Percentiles rank a stretch among this genome's conserved stretches.
Conservation (phyloP, 2,888 invertebrate genomes). For the Leistus spinibarbis region DNA sequence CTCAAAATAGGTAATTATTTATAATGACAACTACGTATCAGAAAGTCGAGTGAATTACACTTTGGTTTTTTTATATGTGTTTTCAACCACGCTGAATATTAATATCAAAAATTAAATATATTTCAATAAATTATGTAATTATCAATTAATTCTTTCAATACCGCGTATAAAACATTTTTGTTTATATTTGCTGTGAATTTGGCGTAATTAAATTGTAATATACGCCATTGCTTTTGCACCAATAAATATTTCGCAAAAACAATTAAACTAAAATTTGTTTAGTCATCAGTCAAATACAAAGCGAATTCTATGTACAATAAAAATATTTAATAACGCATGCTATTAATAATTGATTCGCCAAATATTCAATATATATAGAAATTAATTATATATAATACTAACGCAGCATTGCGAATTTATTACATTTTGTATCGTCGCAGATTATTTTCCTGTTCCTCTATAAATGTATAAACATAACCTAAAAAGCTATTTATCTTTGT, state of each 20-base stretch:
- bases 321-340: conserved; percentile 7
- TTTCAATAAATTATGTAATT: too few relatives aligned
- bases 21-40: too few relatives aligned
- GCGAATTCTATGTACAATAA: conserved; percentile 10
- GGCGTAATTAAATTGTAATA: neutral
- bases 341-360: conserved; percentile 8
- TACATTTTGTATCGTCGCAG: neutral
- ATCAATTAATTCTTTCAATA: too few relatives aligned
- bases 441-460: neutral
- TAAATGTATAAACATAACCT: neutral
- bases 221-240: neutral
- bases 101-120: too few relatives aligned
- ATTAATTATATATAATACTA: neutral
- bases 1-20: too few relatives aligned
- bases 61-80: too few relatives aligned
- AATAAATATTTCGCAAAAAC: conserved; percentile 4
- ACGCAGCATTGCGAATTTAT: neutral
- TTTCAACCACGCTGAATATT: too few relatives aligned
- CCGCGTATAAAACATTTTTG: too few relatives aligned
- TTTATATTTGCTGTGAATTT: neutral
- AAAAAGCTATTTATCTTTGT: neutral
- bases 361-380: conserved; percentile 8
- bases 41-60: too few relatives aligned
- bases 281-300: conserved; percentile 22
- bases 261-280: conserved; percentile 27